Evolutionary conservation across 2,113 vertebrate species (phyloP), one percentile per base, ranked within the genome.

Genomic region (Callorhinus ursinus): DNA sequence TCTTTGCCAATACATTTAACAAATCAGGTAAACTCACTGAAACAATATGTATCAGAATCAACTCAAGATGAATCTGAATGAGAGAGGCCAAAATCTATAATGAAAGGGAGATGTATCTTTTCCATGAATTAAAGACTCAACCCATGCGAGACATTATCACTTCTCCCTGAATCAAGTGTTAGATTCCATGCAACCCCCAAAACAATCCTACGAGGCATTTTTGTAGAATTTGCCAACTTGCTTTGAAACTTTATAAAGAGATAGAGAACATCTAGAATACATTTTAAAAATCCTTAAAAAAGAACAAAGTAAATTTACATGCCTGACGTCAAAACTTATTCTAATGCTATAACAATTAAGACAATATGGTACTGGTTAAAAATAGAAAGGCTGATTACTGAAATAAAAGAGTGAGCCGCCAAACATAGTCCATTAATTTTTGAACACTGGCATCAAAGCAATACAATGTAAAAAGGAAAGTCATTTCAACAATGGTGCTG

Each of bases 131-230:
- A 26, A 42, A 1, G 81, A n/a, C 24, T 46, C 59, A 12, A 1
- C 2, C n/a, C 18, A 24, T 16, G 53, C 4, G 7, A 0, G 26
- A 36, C 3, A 1, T 19, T 0, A 10, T 1, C 28, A 3, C 42
- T 11, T 16, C 3, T 31, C 4, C 57, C 8, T 8, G 11, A 36
- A n/a, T 0, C 22, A 22, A 36, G 19, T 74, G 67, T 39, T 18
- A 31, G 28, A 61, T 2, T 39, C 39, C 22, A 12, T 10, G 33
- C 5, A 14, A 4, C 2, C n/a, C 39, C 49, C 59, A 26, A 59
- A 36, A 39, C 0, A 33, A 26, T n/a, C 4, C 61, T 63, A 51
- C 18, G 79, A 39, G n/a, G 49, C 5, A 42, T 59, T 59, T 59
- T 15, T 59, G 39, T 81, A 26, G 71, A 49, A 80, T 12, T 83